Base-by-base conservation (phyloP, 2,113 vertebrate genomes). In the Lycocorax pyrrhopterus region DNA sequence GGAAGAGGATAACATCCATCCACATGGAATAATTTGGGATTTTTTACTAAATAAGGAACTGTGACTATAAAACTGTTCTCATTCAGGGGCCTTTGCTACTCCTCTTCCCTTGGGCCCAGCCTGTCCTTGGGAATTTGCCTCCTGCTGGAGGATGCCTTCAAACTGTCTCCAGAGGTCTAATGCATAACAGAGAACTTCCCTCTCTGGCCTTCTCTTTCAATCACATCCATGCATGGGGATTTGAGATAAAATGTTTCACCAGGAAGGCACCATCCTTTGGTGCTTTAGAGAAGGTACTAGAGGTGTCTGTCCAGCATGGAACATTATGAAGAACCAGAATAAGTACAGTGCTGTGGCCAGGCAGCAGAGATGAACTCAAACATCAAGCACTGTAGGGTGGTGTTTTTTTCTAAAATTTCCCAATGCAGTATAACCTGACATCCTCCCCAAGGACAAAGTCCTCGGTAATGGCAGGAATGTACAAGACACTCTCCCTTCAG, bases 61-160 rank as follows among this genome's bases (percentile, higher is more conserved):
- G 56, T 72, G 41, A 58, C 52, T 82, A 55, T 41, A 72, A 88
- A 92, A 72, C 18, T 30, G 8, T 23, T 78, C 16, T 88, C 26
- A 37, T 80, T 71, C 52, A 56, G 47, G 13, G 51, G 29, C 59
- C 56, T 73, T 77, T 71, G 29, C 43, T 84, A 13, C 5, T 92
- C 19, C 56, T 75, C 59, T 83, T 92, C 83, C 94, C 88, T 80
- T 79, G 72, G 92, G 90, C 67, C 71, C 59, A 86, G 75, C 22
- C 55, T 79, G 63, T 91, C 82, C 82, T 93, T 86, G 51, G 39
- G 82, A 97, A 94, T 91, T 90, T 91, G 90, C 60, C 46, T 96
- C 41, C 52, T 59, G 39, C 82, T 83, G 43, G 56, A 94, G 60
- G 63, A 88, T 81, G 64, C 47, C 83, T 95, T 85, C 82, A 92